Base-by-base conservation (phyloP, 2,797 vertebrate species). In the Falco novaeseelandiae region DNA sequence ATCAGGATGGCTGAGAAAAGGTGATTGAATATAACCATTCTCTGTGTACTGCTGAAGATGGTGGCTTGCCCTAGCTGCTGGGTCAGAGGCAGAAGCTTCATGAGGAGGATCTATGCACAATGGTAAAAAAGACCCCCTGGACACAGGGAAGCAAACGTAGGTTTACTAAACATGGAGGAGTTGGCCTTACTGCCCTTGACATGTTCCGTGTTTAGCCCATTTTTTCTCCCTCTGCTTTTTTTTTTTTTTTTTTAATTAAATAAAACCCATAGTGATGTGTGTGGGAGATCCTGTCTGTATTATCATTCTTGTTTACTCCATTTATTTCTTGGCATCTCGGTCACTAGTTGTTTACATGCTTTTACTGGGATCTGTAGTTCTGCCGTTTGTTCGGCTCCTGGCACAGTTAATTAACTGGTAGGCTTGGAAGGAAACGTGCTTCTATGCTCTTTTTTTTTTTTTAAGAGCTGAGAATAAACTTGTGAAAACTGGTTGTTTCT, bases 401-500 rank as follows among this genome's bases (percentile, higher is more conserved):
- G 30, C 77, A 79, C 55, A 32, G 34, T 69, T 88, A 57, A 51
- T 89, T 78, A 76, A 55, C 62, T 85, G 66, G 71, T 91, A 58
- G 48, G 15, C 52, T 72, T 83, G 67, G 73, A 79, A 78, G 34
- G 77, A 91, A 91, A 57, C 1, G 4, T 58, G 34, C 40, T 78
- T 90, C 83, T 70, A 14, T 70, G 58, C 32, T 79, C 10, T 67
- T 80, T 58, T 38, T 38, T 38, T 36, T 38, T 38, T 42, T 81
- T 89, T 30, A 66, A 83, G 83, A 70, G 49, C 38, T 54, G 71
- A 79, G 81, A 91, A 76, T 84, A 74, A 82, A 73, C 71, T 81
- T 59, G 46, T 89, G 92, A 91, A 93, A 96, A 62, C 49, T 77
- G 30, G 8, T 88, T 44, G 69, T 93, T 94, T 78, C 61, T 83